These are phyloP conservation scores for Macrobrachium nipponense DNA, from an alignment of 1,140 invertebrate genomes.

Conservation along the genomic window DNA sequence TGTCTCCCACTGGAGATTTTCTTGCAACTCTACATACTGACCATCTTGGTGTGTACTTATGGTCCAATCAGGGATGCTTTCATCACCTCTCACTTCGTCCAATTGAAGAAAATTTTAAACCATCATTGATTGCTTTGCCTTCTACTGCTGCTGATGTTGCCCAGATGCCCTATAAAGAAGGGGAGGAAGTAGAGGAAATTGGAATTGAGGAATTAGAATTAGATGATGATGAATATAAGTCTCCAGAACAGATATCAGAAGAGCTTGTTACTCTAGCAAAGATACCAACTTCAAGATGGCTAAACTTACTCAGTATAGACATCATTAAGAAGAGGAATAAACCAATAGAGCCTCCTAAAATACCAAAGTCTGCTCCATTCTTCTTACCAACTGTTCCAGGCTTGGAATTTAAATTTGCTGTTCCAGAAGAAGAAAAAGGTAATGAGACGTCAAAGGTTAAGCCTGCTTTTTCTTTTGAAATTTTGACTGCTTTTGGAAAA, in stretches of 20 bases:
- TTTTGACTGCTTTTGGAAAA: constrained; percentile 59
- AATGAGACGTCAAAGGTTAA: constrained; percentile 50
- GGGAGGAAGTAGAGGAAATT: constrained; percentile 57
- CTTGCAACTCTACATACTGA: constrained; percentile 90
- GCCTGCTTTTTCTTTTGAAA: constrained; percentile 51
- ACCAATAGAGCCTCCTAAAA: constrained; percentile 84
- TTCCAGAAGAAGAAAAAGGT: constrained; percentile 69
- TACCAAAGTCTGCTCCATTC: constrained; percentile 90
- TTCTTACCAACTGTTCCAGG: constrained; percentile 92
- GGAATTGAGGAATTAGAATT: constrained; percentile 70
- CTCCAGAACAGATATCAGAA: constrained; percentile 83
- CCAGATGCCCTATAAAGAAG: constrained; percentile 40
- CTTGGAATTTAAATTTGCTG: constrained; percentile 84
- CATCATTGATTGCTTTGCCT: constrained; percentile 69
- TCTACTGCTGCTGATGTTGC: constrained; percentile 56
- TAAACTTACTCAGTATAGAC: constrained; percentile 92
- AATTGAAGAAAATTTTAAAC: constrained; percentile 74
- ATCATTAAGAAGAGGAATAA: constrained; percentile 90
- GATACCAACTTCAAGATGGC: constrained; percentile 89
- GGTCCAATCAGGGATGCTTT: constrained; percentile 92
- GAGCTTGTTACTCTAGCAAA: constrained; percentile 89
- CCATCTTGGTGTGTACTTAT: constrained; percentile 91
- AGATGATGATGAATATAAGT: constrained; percentile 76
- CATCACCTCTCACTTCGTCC: constrained; percentile 82
- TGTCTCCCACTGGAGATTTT: constrained; percentile 92